These are phyloP conservation scores for Adelognathus sp. DNA, from an alignment of 2,888 invertebrate species.

Conservation along the genomic window DNA sequence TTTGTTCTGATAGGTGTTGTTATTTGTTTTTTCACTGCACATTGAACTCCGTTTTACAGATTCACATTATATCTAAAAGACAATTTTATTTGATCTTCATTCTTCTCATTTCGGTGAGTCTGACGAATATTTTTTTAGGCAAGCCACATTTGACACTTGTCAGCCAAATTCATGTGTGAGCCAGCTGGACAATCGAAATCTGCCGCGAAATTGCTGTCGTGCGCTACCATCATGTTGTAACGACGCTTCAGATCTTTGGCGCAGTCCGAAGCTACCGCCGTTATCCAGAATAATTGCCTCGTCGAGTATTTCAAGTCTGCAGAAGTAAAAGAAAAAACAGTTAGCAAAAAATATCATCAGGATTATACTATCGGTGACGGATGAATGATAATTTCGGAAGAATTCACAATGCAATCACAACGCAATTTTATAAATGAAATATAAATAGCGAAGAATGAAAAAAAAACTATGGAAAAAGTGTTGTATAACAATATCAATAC, in stretches of 20 bases:
- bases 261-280: constrained; percentile 53
- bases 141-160: constrained; percentile 60
- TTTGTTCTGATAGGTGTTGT: too few relatives aligned
- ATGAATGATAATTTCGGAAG: too few relatives aligned
- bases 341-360: neutral
- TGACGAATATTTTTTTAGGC: constrained; percentile 15
- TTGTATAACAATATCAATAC: too few relatives aligned
- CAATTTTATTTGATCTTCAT: neutral
- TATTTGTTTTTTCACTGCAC: neutral
- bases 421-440: too few relatives aligned
- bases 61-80: too few relatives aligned
- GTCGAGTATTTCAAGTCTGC: constrained; percentile 56
- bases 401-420: too few relatives aligned
- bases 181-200: constrained; percentile 55
- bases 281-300: constrained; percentile 60
- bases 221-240: constrained; percentile 58
- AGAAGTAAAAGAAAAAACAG: neutral
- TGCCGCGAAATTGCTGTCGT: constrained; percentile 49
- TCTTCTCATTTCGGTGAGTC: too few relatives aligned
- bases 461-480: too few relatives aligned
- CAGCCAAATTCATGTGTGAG: constrained; percentile 50
- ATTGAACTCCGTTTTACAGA: too few relatives aligned
- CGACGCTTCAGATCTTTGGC: constrained; percentile 49
- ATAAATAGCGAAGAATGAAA: too few relatives aligned
- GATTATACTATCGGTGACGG: too few relatives aligned